These are phyloP conservation scores for Pogoniulus pusillus DNA, from an alignment of 2,797 vertebrate species.

Conservation along the genomic window DNA sequence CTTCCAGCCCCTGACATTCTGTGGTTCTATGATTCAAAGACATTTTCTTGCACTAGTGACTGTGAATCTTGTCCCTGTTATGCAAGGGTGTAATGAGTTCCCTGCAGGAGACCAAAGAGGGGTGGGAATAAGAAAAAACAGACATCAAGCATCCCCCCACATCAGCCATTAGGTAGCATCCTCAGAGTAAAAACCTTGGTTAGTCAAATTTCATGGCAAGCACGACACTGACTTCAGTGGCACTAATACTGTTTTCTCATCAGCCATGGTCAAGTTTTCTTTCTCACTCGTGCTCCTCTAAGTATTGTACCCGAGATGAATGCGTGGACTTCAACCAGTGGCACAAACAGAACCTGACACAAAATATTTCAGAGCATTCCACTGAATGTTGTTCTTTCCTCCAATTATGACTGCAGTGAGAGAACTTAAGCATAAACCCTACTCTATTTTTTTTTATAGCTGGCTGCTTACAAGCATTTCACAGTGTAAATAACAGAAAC, in stretches of 20 bases:
- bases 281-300: neutral
- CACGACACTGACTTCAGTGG: neutral
- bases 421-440: neutral
- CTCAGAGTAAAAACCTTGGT: neutral
- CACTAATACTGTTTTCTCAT: neutral
- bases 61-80: neutral
- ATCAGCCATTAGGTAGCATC: neutral
- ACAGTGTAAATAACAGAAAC: conserved; percentile 31
- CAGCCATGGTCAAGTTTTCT: neutral
- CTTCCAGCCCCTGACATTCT: no score
- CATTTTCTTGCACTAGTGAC: neutral
- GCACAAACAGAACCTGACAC: neutral
- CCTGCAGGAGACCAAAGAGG: neutral
- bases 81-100: neutral
- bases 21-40: neutral
- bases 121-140: neutral
- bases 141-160: neutral
- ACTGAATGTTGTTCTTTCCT: neutral
- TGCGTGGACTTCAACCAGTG: neutral
- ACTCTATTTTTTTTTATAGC: conserved; percentile 6
- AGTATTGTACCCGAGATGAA: neutral
- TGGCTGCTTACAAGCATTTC: conserved; percentile 23
- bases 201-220: neutral
- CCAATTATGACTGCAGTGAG: neutral
- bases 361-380: neutral